Conservation (phyloP, 2,113 vertebrate genomes). For the Dasyprocta punctata region DNA sequence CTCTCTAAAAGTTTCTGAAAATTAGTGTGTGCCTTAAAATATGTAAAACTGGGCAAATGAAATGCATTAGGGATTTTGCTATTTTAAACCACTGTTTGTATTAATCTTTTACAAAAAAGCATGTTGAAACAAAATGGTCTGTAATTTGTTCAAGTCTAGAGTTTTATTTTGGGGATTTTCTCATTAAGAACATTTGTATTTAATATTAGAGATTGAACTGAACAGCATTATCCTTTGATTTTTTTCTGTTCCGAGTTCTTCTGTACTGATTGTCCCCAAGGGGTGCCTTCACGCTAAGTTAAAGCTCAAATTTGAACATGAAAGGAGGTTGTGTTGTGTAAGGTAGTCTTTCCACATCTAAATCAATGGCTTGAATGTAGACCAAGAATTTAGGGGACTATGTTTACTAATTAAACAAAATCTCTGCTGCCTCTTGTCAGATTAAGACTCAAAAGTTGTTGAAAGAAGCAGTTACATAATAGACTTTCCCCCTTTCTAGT, state of each 20-base stretch:
- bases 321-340: not conserved
- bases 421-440: conserved; percentile 71
- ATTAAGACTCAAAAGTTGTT: not conserved
- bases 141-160: not conserved
- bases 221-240: not conserved
- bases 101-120: conserved; percentile 12
- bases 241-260: not conserved
- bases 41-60: not conserved
- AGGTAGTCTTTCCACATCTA: not conserved
- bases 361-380: not conserved
- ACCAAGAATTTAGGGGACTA: not conserved
- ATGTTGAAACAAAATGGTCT: not conserved
- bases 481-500: not conserved
- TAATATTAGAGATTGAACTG: not conserved
- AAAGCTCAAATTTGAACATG: not conserved
- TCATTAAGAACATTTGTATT: not conserved
- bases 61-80: not conserved
- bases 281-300: not conserved
- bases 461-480: not conserved
- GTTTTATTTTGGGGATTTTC: not conserved
- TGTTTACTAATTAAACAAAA: conserved; percentile 43
- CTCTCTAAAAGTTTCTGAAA: not conserved
- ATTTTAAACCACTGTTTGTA: conserved; percentile 10
- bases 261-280: not conserved
- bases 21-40: not conserved